Conservation (phyloP, 2,113 vertebrate species). For the Corynorhinus townsendii region DNA sequence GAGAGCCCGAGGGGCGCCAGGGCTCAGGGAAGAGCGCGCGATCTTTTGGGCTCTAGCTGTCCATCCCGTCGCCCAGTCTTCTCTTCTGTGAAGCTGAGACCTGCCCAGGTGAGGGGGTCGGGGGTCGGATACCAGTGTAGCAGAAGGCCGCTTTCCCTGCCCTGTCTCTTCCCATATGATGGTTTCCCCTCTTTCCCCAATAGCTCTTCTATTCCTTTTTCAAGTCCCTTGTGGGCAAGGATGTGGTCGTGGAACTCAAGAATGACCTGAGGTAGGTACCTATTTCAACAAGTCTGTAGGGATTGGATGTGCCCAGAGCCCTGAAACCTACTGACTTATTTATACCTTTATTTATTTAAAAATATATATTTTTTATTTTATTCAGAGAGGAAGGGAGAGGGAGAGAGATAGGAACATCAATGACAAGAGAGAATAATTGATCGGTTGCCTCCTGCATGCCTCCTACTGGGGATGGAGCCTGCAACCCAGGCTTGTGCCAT, state of each 20-base stretch:
- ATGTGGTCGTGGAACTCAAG: conserved; percentile 94
- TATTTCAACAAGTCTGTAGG: background rate
- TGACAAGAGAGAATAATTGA: too few species aligned
- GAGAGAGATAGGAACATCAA: too few species aligned
- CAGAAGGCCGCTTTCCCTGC: background rate
- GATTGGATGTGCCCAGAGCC: background rate
- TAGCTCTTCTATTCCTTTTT: conserved; percentile 97
- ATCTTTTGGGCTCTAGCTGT: background rate
- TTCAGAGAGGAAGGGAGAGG: too few species aligned
- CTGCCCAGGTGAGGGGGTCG: background rate
- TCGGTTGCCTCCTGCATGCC: too few species aligned
- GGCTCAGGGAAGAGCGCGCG: background rate
- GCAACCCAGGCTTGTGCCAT: too few species aligned
- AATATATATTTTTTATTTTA: too few species aligned
- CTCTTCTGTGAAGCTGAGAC: background rate
- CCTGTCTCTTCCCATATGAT: background rate
- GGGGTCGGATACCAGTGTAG: background rate
- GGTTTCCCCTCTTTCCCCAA: conserved; percentile 22
- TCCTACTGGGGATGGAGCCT: too few species aligned
- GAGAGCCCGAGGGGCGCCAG: background rate
- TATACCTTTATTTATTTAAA: too few species aligned
- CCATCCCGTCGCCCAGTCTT: background rate
- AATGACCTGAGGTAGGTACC: conserved; percentile 90
- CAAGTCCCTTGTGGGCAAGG: conserved; percentile 95
- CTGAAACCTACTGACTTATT: background rate